Percentiles rank a stretch among this genome's conserved stretches.
Conservation (phyloP, 2,113 vertebrate genomes). For the Syngnathus typhle region DNA sequence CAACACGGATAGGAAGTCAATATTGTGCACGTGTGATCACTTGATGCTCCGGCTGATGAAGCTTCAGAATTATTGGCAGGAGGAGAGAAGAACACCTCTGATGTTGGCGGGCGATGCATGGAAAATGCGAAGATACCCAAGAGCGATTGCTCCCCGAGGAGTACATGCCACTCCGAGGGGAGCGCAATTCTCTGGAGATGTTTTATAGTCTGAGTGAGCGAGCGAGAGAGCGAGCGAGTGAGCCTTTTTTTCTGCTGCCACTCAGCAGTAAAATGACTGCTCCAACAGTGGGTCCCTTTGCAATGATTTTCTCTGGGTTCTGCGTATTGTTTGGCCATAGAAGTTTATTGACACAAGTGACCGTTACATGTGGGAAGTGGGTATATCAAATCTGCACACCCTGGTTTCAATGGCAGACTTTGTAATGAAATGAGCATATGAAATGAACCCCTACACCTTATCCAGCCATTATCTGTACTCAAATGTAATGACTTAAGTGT, state of each 20-base stretch:
- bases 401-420: no score
- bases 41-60: conserved; percentile 4
- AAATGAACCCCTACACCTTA: no score
- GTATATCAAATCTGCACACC: no score
- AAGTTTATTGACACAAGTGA: background rate
- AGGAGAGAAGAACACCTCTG: conserved; percentile 1
- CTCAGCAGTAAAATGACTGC: conserved; percentile 3
- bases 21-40: conserved; percentile 16
- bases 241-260: conserved; percentile 12
- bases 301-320: background rate
- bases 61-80: conserved; percentile 12
- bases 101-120: conserved; percentile 26
- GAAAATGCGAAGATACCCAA: conserved; percentile 25
- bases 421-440: no score
- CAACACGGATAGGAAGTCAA: conserved; percentile 22
- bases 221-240: background rate
- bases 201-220: background rate
- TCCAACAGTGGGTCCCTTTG: background rate
- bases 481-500: no score
- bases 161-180: conserved; percentile 20
- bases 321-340: background rate
- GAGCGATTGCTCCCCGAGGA: conserved; percentile 32
- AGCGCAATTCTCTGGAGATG: conserved; percentile 12
- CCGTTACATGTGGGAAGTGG: no score
- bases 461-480: no score